Percentiles rank a stretch among this genome's conserved stretches.
phyloP scores from a whole-genome alignment of 2,888 invertebrate genomes.

The Choristoneura rosaceana region DNA sequence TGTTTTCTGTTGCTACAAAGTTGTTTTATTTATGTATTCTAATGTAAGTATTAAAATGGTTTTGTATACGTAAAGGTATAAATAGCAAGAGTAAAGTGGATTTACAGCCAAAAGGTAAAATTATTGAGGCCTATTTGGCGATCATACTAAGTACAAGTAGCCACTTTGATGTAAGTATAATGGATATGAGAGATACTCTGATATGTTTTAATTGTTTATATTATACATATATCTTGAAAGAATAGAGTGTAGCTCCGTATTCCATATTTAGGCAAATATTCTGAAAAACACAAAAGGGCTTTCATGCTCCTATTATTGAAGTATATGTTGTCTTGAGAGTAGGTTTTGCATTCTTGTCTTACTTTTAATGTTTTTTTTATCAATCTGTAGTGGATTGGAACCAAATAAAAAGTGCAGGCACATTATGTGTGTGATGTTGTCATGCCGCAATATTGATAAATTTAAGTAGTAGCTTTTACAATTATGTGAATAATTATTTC shows the following conservation, averaged over 20 bases:
- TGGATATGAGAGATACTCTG: slow-evolving; percentile 13
- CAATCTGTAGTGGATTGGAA: neutral
- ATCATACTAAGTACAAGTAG: slow-evolving; percentile 40
- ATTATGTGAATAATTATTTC: slow-evolving; percentile 2
- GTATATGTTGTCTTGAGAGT: too few relatives aligned
- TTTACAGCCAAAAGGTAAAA: slow-evolving; percentile 61
- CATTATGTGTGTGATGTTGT: slow-evolving; percentile 5
- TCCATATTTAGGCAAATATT: neutral
- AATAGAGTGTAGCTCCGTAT: slow-evolving; percentile 17
- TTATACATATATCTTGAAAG: slow-evolving; percentile 7
- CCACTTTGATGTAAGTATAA: slow-evolving; percentile 26
- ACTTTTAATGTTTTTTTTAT: neutral
- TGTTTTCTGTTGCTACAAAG: slow-evolving; percentile 57
- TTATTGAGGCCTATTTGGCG: slow-evolving; percentile 31
- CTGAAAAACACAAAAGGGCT: neutral
- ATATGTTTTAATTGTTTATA: neutral
- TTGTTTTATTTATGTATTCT: slow-evolving; percentile 71
- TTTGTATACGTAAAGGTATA: slow-evolving; percentile 57
- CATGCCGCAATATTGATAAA: neutral
- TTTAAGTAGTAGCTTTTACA: neutral
- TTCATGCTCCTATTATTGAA: neutral
- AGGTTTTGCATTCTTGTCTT: neutral
- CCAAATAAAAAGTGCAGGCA: neutral
- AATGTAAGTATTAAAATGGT: slow-evolving; percentile 68
- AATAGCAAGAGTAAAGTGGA: slow-evolving; percentile 56